Evolutionary conservation across 2,797 vertebrate species (phyloP), one percentile per base, ranked within the genome.

Genomic region (Thripadectes ignobilis): DNA sequence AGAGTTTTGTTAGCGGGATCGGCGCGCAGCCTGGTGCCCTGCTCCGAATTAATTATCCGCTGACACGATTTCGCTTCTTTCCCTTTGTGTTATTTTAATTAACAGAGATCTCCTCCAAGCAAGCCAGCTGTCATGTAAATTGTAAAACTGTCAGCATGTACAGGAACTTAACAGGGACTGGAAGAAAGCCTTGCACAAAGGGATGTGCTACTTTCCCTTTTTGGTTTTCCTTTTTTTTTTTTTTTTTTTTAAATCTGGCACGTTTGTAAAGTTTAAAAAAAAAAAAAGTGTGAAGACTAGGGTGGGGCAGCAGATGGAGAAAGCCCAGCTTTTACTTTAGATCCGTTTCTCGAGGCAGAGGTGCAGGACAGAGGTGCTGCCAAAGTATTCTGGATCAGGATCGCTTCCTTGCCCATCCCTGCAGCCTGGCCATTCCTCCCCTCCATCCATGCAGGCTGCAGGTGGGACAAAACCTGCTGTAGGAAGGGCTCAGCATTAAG

Each of bases 61-160:
- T 96, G 96, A 97, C 96, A 97, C 78, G 85, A 96, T 97, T 97
- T 87, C 6, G 5, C 88, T 93, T 85, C 92, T 97, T 95, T 98
- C 96, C 96, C 96, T 98, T 98, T 97, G 94, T 98, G 97, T 95
- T 98, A 94, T 97, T 98, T 98, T 98, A 98, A 98, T 98, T 98
- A 98, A 98, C 96, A 86, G 95, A 97, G 97, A 97, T 98, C 97
- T 98, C 98, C 98, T 98, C 96, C 76, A 46, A 98, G 98, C 98
- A 96, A 98, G 95, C 96, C 97, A 98, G 98, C 97, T 98, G 98
- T 97, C 96, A 93, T 96, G 93, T 95, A 97, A 97, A 97, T 97
- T 96, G 97, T 97, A 97, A 97, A 97, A 97, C 97, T 97, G 96
- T 97, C 97, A 97, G 96, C 95, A 96, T 95, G 97, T 97, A 95